phyloP scores from a whole-genome alignment of 2,113 vertebrate genomes.

The Nycticebus coucang region DNA sequence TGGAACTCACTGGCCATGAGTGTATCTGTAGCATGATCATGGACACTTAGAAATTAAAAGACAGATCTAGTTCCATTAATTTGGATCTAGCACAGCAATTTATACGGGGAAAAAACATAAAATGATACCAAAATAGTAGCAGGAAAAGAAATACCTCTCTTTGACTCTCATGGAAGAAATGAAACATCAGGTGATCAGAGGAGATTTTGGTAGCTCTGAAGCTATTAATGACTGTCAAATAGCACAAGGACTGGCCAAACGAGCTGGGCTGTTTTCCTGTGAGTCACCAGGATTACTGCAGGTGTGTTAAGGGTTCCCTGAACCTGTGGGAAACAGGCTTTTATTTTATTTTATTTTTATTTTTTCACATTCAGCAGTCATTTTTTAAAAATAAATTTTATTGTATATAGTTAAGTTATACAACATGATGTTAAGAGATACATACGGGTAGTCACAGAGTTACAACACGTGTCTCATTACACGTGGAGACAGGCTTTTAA shows the following conservation, averaged over 20 bases:
- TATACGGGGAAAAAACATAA: not conserved
- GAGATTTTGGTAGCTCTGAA: slow-evolving; percentile 18
- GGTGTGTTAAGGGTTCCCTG: not conserved
- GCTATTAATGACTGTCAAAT: not conserved
- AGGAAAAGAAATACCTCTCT: not conserved
- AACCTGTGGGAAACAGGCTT: slow-evolving; percentile 37
- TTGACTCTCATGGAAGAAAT: slow-evolving; percentile 5
- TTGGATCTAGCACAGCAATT: not conserved
- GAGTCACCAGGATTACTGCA: slow-evolving; percentile 49
- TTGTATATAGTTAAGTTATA: too few species aligned
- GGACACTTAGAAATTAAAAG: not conserved
- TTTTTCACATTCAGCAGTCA: too few species aligned
- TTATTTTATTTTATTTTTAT: not conserved
- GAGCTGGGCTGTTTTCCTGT: slow-evolving; percentile 21
- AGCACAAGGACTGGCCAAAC: slow-evolving; percentile 54
- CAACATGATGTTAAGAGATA: too few species aligned
- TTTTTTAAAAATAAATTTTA: too few species aligned
- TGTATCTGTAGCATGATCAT: not conserved
- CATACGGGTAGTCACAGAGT: too few species aligned
- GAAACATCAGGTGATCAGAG: not conserved
- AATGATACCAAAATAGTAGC: not conserved
- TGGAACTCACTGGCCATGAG: not conserved
- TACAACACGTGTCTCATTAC: too few species aligned
- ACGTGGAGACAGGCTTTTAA: not conserved
- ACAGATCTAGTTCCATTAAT: not conserved